These are phyloP conservation scores for Junonia oenone DNA, from an alignment of 2,888 invertebrate species.

Conservation along the genomic window DNA sequence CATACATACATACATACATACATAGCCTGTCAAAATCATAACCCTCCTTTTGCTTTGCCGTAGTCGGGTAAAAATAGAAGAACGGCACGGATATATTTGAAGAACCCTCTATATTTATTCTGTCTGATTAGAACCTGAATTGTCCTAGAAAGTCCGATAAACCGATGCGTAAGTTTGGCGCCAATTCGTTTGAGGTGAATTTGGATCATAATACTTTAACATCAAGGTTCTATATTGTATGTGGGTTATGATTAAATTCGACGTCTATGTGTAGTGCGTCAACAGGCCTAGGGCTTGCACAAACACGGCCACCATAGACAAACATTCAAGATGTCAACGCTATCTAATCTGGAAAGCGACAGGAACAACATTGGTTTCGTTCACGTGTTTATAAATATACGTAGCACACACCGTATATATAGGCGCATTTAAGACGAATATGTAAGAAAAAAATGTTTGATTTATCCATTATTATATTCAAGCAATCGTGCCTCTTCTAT, in stretches of 20 bases:
- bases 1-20: too few species aligned
- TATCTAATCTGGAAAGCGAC: constrained; percentile 67
- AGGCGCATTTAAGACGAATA: too few species aligned
- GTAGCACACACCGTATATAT: too few species aligned
- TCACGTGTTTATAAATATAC: constrained; percentile 19
- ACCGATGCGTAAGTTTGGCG: neutral
- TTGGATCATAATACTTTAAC: constrained; percentile 3
- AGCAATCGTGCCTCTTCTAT: too few species aligned
- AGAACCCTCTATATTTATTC: neutral
- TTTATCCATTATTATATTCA: too few species aligned
- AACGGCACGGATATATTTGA: neutral
- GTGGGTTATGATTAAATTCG: neutral
- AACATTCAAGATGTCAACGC: constrained; percentile 56
- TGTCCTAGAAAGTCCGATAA: constrained; percentile 4
- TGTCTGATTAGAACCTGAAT: neutral
- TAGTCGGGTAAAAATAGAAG: neutral
- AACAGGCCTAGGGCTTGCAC: constrained; percentile 51
- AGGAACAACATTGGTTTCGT: constrained; percentile 38
- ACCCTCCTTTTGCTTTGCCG: too few species aligned
- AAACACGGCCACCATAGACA: constrained; percentile 60
- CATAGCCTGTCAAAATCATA: too few species aligned
- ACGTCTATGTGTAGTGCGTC: constrained; percentile 33
- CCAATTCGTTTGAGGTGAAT: neutral
- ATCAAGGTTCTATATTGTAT: constrained; percentile 9
- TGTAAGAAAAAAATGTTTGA: too few species aligned